Evolutionary conservation across 2,797 vertebrate species (phyloP).

Genomic region (Menidia menidia): DNA sequence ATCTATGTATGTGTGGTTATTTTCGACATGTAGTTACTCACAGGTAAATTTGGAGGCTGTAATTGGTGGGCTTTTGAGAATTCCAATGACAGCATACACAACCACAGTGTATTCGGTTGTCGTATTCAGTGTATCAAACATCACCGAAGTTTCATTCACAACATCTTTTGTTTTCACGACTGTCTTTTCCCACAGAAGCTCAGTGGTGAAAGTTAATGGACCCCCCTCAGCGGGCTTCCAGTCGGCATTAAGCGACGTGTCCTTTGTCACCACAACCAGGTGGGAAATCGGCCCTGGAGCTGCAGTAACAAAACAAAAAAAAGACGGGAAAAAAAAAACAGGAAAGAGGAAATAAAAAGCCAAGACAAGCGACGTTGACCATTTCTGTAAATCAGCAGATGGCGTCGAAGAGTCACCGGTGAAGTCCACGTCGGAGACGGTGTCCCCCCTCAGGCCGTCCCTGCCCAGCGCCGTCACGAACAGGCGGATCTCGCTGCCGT

Average conservation of each 20-base stretch:
- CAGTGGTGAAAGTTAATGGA: fast-evolving
- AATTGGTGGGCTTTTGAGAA: fast-evolving
- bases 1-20: neutral
- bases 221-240: fast-evolving
- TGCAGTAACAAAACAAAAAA: slow-evolving; percentile 10
- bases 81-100: neutral
- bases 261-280: fast-evolving
- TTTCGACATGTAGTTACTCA: slow-evolving; percentile 58
- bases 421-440: fast-evolving
- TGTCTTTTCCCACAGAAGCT: fast-evolving
- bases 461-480: slow-evolving; percentile 18
- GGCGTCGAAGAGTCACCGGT: slow-evolving; percentile 49
- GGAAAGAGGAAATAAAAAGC: slow-evolving; percentile 3
- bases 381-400: neutral
- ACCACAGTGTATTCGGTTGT: slow-evolving; percentile 41
- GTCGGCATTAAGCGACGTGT: fast-evolving
- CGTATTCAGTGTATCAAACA: fast-evolving
- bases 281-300: slow-evolving; percentile 37
- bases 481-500: slow-evolving; percentile 1
- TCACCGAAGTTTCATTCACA: fast-evolving
- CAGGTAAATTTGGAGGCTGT: fast-evolving
- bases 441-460: slow-evolving; percentile 7
- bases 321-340: too few species aligned
- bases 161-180: fast-evolving
- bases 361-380: neutral